Evolutionary conservation across 2,113 vertebrate species (phyloP).

Genomic region (Cinclus mexicanus): DNA sequence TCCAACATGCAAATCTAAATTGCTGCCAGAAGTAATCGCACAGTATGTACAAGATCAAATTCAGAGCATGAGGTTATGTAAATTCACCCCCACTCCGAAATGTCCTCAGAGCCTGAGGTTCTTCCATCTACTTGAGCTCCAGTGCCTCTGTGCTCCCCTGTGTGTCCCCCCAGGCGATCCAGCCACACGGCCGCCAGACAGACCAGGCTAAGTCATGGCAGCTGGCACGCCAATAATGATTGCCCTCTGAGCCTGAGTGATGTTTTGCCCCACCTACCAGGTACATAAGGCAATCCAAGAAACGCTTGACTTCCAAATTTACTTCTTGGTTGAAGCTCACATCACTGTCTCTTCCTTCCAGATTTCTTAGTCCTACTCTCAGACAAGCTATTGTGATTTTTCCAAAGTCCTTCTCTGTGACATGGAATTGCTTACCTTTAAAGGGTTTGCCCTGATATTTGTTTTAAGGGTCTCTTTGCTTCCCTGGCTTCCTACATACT

Average conservation of each 20-base stretch:
- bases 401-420: background rate
- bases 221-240: background rate
- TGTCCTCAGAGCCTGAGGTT: background rate
- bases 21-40: background rate
- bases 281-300: background rate
- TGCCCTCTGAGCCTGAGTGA: background rate
- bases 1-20: background rate
- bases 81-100: background rate
- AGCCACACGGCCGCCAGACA: fast-evolving
- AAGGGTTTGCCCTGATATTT: background rate
- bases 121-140: background rate
- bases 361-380: background rate
- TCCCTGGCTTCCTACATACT: background rate
- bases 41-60: background rate
- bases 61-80: background rate
- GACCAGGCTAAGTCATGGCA: background rate
- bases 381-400: background rate
- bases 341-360: background rate
- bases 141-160: background rate
- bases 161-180: background rate
- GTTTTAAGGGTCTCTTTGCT: background rate
- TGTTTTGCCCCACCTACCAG: background rate
- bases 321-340: background rate
- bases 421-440: background rate
- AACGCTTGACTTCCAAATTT: background rate